Conservation (phyloP, 2,797 vertebrate species). For the Galagoides demidoff region DNA sequence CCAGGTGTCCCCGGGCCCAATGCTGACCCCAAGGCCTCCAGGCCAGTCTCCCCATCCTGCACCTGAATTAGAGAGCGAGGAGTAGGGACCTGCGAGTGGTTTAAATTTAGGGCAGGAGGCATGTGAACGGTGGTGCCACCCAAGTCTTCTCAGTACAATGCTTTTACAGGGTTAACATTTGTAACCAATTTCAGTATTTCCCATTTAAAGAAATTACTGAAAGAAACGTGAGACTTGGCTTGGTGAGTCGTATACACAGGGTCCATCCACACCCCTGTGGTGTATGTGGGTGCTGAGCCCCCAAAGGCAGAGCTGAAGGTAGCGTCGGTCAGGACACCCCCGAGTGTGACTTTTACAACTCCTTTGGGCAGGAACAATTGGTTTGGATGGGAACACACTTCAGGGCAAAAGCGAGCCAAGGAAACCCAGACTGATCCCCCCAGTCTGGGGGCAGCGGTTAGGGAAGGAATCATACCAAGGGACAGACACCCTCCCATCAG, state of each 20-base stretch:
- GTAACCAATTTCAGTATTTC: no score
- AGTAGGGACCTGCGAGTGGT: fast-evolving
- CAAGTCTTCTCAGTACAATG: fast-evolving
- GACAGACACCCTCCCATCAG: not conserved
- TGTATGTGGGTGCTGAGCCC: no score
- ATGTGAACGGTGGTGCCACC: fast-evolving
- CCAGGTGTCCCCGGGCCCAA: not conserved
- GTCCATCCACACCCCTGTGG: fast-evolving
- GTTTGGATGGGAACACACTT: not conserved
- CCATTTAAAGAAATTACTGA: not conserved
- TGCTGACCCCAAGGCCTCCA: not conserved
- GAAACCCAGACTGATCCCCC: not conserved
- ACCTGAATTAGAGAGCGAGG: no score
- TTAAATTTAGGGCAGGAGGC: fast-evolving
- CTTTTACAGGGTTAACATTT: not conserved
- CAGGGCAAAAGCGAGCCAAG: not conserved
- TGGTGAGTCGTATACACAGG: fast-evolving
- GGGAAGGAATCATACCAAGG: not conserved
- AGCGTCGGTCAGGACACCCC: fast-evolving
- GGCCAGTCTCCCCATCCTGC: not conserved
- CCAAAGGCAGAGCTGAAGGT: fast-evolving
- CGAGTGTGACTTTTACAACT: fast-evolving
- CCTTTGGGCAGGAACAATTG: not conserved
- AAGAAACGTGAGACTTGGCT: fast-evolving
- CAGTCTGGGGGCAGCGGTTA: not conserved